A percentile compares a stretch with the other conserved stretches of the same genome.
phyloP scores from a whole-genome alignment of 92 coral and sea anemone species.

The Epizoanthus fatuus region DNA sequence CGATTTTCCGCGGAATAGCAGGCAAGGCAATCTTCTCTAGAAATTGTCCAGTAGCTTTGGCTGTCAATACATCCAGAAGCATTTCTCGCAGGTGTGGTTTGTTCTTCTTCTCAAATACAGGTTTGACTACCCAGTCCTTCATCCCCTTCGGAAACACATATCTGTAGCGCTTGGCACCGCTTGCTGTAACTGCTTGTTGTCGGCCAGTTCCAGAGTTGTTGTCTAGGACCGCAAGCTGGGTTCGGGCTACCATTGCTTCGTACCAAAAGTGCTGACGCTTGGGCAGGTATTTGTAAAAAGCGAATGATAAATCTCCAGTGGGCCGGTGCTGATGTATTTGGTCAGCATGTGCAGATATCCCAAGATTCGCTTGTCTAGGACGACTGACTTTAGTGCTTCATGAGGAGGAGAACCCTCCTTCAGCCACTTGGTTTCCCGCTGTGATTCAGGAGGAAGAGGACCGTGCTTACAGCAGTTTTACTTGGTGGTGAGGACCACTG shows the following conservation, averaged over 20 bases:
- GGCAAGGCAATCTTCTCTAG: too few relatives aligned
- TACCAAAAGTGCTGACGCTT: neutral
- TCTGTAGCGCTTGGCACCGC: too few relatives aligned
- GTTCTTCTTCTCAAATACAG: too few relatives aligned
- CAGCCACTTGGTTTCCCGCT: neutral
- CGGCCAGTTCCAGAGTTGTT: too few relatives aligned
- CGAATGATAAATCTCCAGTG: neutral
- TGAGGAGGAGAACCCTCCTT: neutral
- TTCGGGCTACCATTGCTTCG: neutral
- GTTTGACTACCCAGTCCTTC: too few relatives aligned
- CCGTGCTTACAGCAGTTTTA: neutral
- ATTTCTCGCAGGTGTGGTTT: too few relatives aligned
- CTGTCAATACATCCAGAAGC: too few relatives aligned
- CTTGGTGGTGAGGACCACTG: neutral
- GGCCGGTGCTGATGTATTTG: neutral
- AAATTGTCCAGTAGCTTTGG: too few relatives aligned
- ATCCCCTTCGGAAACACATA: too few relatives aligned
- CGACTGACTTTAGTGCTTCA: neutral
- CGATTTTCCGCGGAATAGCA: too few relatives aligned
- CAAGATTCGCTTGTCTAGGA: neutral
- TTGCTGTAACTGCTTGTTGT: too few relatives aligned
- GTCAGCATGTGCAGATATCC: neutral
- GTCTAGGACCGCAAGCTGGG: neutral
- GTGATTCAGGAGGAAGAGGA: neutral
- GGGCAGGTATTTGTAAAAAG: neutral